Conservation (phyloP, 2,113 vertebrate genomes). For the Zootoca vivipara region DNA sequence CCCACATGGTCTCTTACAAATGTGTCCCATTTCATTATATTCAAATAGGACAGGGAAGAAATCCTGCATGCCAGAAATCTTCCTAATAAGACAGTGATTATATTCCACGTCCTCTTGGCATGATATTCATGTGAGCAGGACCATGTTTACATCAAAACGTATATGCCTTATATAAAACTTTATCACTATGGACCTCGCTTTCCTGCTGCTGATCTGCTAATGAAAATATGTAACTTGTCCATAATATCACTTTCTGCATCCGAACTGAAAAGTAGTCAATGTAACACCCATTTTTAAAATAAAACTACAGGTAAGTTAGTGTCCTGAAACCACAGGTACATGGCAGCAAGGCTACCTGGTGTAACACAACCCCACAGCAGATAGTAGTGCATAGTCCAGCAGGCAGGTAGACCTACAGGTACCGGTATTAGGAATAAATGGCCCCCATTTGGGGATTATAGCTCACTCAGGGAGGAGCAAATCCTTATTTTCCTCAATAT, state of each 20-base stretch:
- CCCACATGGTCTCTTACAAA: neutral
- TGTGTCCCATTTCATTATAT: slow-evolving; percentile 9
- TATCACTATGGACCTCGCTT: neutral
- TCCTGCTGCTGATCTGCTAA: neutral
- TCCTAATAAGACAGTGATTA: neutral
- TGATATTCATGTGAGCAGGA: neutral
- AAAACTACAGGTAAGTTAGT: too few relatives aligned
- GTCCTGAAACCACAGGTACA: too few relatives aligned
- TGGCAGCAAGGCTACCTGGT: too few relatives aligned
- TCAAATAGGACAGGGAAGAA: neutral
- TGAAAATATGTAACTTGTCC: too few relatives aligned
- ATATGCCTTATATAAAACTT: neutral
- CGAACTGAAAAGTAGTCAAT: too few relatives aligned
- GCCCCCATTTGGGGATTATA: too few relatives aligned
- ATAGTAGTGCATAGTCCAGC: too few relatives aligned
- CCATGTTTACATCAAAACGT: neutral
- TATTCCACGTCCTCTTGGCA: neutral
- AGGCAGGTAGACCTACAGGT: too few relatives aligned
- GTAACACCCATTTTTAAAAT: too few relatives aligned
- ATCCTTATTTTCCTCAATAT: neutral
- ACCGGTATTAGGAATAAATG: too few relatives aligned
- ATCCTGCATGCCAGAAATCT: neutral
- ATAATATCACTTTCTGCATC: too few relatives aligned
- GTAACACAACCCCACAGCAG: too few relatives aligned
- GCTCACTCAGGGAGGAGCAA: neutral